Evolutionary conservation across 2,888 invertebrate species (phyloP), one percentile per base, ranked within the genome.

Genomic region (Loripinus fragilis): DNA sequence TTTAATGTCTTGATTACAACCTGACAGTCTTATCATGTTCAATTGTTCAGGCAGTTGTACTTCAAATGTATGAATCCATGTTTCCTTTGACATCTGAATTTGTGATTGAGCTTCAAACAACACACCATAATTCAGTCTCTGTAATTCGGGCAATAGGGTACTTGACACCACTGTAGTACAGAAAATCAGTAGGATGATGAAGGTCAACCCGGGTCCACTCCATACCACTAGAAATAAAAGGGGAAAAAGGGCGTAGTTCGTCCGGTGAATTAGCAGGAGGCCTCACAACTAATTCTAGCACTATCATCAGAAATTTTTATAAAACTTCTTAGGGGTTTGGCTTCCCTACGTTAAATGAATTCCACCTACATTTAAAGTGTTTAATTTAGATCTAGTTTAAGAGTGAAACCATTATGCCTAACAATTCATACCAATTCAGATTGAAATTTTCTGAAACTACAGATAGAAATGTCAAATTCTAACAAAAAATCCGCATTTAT

Each of bases 41-140:
- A 64, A 20, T 17, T 35, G 33, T 38, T 70, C 50, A 12, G 73
- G 77, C 30, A 77, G 35, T 28, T 55, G 45, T 5, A 77, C 45
- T 17, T 52, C 69, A 64, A 77, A 77, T 12, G 77, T 77, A 20
- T 72, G 72, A 17, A 70, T 30, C 78, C 78, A 78, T 35, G 20
- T 38, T 52, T 70, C 70, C 30, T 35, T 38, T 12, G 35, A 30
- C 35, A 52, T 33, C 12, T 70, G 52, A 20, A 70, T 25, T 35
- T 70, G 33, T 20, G 70, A 42, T 35, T 52, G 33, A 17, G 55
- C 45, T 52, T 70, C 52, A 23, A 42, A 81, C 0, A 81, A 25
- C 8, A 73, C 72, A 7, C 76, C 75, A 70, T 78, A n/a, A n/a
- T n/a, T n/a, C n/a, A n/a, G n/a, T n/a, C n/a, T n/a, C n/a, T n/a